phyloP scores from a whole-genome alignment of 2,888 invertebrate species.

The Drosophila maculinotata region DNA sequence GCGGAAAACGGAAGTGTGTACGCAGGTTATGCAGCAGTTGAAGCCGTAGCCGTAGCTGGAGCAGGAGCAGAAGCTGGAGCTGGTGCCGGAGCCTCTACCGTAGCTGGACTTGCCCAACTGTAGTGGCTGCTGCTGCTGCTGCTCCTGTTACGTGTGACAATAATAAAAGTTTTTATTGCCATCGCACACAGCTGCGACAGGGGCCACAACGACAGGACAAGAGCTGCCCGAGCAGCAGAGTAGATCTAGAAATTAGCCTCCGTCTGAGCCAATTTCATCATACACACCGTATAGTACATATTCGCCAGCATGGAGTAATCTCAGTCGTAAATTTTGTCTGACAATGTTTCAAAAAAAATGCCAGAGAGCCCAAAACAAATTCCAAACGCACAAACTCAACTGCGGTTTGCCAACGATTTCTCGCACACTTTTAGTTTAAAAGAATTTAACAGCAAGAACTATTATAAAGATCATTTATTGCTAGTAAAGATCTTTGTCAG shows the following conservation, averaged over 20 bases:
- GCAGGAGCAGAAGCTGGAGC: conserved; percentile 23
- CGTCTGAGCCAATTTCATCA: conserved; percentile 59
- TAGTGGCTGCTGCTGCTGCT: conserved; percentile 40
- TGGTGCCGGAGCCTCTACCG: conserved; percentile 25
- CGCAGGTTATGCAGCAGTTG: conserved; percentile 70
- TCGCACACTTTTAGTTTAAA: conserved; percentile 4
- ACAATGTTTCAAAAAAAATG: conserved; percentile 55
- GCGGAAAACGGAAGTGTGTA: conserved; percentile 73
- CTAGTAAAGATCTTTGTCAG: neutral
- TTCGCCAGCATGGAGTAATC: conserved; percentile 35
- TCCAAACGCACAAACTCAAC: conserved; percentile 13
- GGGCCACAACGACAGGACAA: neutral
- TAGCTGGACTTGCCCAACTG: conserved; percentile 44
- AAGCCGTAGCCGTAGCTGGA: conserved; percentile 18
- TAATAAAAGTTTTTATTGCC: conserved; percentile 82
- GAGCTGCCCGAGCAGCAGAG: conserved; percentile 26
- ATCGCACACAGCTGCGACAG: conserved; percentile 71
- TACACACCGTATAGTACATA: conserved; percentile 15
- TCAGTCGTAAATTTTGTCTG: conserved; percentile 55
- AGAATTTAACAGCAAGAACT: neutral
- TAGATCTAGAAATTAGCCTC: conserved; percentile 71
- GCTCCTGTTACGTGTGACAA: conserved; percentile 77
- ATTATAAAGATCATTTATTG: neutral
- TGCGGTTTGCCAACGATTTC: neutral
- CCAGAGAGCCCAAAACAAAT: conserved; percentile 34